These are phyloP conservation scores for Oncorhynchus keta DNA, from an alignment of 2,113 vertebrate genomes.

Conservation along the genomic window DNA sequence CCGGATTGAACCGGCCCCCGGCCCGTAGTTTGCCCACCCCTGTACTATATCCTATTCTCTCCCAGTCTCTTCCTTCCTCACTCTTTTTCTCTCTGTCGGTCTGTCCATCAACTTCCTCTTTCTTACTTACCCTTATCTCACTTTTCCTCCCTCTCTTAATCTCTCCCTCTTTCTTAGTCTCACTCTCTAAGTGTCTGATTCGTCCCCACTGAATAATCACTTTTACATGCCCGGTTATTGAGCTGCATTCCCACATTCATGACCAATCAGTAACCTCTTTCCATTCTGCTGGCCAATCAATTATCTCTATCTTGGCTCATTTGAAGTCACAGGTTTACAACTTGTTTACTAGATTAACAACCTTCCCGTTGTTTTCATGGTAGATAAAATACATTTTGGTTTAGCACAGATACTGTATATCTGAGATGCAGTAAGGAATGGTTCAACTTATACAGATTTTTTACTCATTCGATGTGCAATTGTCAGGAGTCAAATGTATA, in stretches of 20 bases:
- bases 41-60: too few relatives aligned
- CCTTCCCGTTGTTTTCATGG: too few relatives aligned
- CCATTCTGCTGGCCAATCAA: neutral
- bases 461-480: neutral
- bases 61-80: too few relatives aligned
- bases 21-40: too few relatives aligned
- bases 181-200: neutral
- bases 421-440: too few relatives aligned
- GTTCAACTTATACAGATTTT: neutral
- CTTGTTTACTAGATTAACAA: slow-evolving; percentile 2
- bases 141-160: neutral
- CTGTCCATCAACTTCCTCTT: neutral
- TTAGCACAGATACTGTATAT: too few relatives aligned
- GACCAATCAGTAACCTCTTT: neutral
- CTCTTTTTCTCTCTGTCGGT: neutral
- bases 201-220: slow-evolving; percentile 8
- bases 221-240: neutral
- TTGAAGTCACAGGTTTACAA: slow-evolving; percentile 21
- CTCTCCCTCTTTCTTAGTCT: neutral
- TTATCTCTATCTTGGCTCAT: slow-evolving; percentile 13
- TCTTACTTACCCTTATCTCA: neutral
- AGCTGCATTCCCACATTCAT: neutral
- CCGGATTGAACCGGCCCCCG: too few relatives aligned
- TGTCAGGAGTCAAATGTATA: neutral
- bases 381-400: too few relatives aligned